Base-by-base conservation (phyloP, 2,888 invertebrate species). In the Drosophila putrida region DNA sequence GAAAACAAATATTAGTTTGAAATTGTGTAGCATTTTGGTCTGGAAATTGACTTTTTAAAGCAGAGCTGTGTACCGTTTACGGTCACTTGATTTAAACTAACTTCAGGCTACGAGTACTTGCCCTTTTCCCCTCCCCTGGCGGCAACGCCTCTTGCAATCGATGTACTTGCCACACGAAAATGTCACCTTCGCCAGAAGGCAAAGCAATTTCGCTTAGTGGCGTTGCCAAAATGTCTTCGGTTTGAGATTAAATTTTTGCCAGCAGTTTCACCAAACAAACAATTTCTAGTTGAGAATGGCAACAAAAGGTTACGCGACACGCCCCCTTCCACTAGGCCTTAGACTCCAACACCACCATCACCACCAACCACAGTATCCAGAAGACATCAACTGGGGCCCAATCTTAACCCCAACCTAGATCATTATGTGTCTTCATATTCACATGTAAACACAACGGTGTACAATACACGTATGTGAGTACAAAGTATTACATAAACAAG, bases 241-340 rank as follows among this genome's bases (percentile, higher is more conserved):
- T 69, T 69, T 76, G 61, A 79, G 75, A 79, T 76, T 79, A 76
- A 75, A 75, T 75, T 75, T 74, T 55, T 79, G 64, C 70, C 72
- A 75, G 64, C 70, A 65, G 70, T 77, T 83, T 83, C 57, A 70
- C 71, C 72, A 73, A 89, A 87, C 88, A 84, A 75, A 78, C 78
- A 85, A 78, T 75, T 84, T 71, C 78, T 83, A 88, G 82, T 80
- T 86, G 58, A 50, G 41, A 58, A 62, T 66, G 72, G 61, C 65
- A 73, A 71, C 86, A 85, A 69, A 71, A 71, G 71, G 50, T 73
- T 50, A 20, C 68, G 60, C 64, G 63, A 47, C 59, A 47, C 54
- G 25, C 27, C 43, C 61, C 28, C 28, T 1, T 8, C 28, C 28
- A 5, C 28, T 28, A 6, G 6, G 28, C 28, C 28, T 28, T 28